Base-by-base conservation (phyloP, 2,797 vertebrate genomes). In the Peromyscus melanophrys region DNA sequence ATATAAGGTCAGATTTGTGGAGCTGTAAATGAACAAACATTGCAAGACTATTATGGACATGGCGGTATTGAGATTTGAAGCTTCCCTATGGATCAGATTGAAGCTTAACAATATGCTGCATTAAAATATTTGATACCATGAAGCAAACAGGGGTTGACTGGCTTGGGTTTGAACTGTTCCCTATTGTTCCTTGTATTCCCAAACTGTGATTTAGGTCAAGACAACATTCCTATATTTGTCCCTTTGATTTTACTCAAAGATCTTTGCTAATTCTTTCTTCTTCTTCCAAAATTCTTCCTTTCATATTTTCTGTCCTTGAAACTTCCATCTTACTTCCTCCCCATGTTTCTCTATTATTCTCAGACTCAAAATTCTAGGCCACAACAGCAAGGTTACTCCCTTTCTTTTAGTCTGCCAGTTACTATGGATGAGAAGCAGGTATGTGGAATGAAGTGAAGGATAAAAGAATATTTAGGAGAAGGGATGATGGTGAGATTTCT, bases 91-190 rank as follows among this genome's bases (percentile, higher is more conserved):
- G 31, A 31, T 80, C 40, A 92, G 71, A 81, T 17, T 59, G 85
- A 78, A 91, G 73, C n/a, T 92, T 92, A 93, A 83, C 13, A 85
- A 89, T 16, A 14, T 87, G 55, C 16, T 85, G n/a, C 76, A 63
- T 63, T 87, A 63, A 95, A 43, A 91, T 63, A 92, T 25, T 6
- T 2, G 4, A 67, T 10, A 95, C 12, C 4, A 80, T 49, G 83
- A 63, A 23, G 40, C 67, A 88, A 93, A 49, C 40, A 92, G 37
- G 25, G 21, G 77, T 83, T 95, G 37, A 43, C 40, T 46, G 67
- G 1, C n/a, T 82, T 95, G 89, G n/a, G 67, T 2, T 80, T 89
- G 63, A 75, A 59, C 34, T 57, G 31, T 55, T 46, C 2, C 57
- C 69, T 49, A 40, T 34, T 59, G 11, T 86, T 75, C 52, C 73